phyloP scores from a whole-genome alignment of 1,140 invertebrate species.

The Hycleus phaleratus region DNA sequence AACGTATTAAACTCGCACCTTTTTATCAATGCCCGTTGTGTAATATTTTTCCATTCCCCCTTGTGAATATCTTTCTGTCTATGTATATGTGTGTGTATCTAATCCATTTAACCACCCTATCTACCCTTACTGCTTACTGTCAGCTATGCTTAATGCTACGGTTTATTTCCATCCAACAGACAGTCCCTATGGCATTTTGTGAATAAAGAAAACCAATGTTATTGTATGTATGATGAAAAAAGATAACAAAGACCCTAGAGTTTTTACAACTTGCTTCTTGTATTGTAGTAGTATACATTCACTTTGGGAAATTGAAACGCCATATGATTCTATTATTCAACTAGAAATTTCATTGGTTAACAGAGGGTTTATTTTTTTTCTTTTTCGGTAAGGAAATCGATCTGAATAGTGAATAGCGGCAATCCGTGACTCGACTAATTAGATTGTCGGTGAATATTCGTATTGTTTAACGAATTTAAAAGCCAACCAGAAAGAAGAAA shows the following conservation, averaged over 20 bases:
- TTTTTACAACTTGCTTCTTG: no score
- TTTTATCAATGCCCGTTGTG: slow-evolving; percentile 30
- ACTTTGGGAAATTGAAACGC: slow-evolving; percentile 21
- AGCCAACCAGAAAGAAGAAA: no score
- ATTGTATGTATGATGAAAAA: no score
- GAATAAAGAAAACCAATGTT: slow-evolving; percentile 21
- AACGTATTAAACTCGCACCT: slow-evolving; percentile 18
- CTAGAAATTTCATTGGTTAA: no score
- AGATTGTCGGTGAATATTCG: no score
- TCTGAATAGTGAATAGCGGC: no score
- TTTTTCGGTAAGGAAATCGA: no score
- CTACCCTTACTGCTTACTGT: slow-evolving; percentile 21
- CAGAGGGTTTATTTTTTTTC: no score
- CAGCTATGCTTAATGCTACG: slow-evolving; percentile 26
- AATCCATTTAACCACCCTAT: slow-evolving; percentile 29
- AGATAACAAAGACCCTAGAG: no score
- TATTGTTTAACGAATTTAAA: no score
- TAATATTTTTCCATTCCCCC: slow-evolving; percentile 32
- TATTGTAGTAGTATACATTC: slow-evolving; percentile 6
- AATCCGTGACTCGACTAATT: no score
- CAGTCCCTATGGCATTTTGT: slow-evolving; percentile 5
- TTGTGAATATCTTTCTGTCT: neutral
- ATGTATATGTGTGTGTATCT: slow-evolving; percentile 19
- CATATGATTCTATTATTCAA: slow-evolving; percentile 5
- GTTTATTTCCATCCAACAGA: slow-evolving; percentile 27